phyloP scores from a whole-genome alignment of 2,113 vertebrate genomes.

The Ctenodactylus gundi region DNA sequence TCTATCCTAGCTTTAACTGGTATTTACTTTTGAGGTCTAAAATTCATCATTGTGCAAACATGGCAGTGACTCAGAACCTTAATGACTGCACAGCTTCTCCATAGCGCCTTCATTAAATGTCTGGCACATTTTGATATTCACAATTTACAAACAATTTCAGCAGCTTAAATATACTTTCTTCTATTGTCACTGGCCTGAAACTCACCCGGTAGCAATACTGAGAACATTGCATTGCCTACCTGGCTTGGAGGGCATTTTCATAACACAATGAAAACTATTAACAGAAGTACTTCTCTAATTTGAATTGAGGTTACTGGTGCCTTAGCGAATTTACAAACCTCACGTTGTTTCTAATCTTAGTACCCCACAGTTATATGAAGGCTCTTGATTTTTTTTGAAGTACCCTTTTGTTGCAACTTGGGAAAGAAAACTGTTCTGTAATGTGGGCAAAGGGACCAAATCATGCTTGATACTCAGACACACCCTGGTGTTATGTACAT shows the following conservation, averaged over 20 bases:
- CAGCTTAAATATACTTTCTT: not conserved
- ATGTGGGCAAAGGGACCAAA: not conserved
- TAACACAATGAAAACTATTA: not conserved
- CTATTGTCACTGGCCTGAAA: not conserved
- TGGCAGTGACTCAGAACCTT: not conserved
- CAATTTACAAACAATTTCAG: not conserved
- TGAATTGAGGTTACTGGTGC: not conserved
- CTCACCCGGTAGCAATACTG: not conserved
- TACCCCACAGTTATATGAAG: not conserved
- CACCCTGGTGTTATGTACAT: not conserved
- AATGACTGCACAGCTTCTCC: not conserved
- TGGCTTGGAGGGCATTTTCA: not conserved
- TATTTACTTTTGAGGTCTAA: constrained; percentile 38
- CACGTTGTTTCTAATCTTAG: constrained; percentile 6
- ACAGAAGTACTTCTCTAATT: constrained; percentile 47
- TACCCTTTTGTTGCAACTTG: not conserved
- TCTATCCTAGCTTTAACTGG: constrained; percentile 8
- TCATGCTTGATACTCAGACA: not conserved
- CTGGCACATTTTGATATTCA: not conserved
- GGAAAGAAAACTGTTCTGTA: not conserved
- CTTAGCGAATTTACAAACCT: constrained; percentile 35
- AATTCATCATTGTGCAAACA: not conserved
- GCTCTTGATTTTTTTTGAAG: constrained; percentile 37
- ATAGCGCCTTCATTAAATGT: not conserved
- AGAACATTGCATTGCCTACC: not conserved